These are phyloP conservation scores for Ectropis grisescens DNA, from an alignment of 1,140 invertebrate genomes.

Conservation along the genomic window DNA sequence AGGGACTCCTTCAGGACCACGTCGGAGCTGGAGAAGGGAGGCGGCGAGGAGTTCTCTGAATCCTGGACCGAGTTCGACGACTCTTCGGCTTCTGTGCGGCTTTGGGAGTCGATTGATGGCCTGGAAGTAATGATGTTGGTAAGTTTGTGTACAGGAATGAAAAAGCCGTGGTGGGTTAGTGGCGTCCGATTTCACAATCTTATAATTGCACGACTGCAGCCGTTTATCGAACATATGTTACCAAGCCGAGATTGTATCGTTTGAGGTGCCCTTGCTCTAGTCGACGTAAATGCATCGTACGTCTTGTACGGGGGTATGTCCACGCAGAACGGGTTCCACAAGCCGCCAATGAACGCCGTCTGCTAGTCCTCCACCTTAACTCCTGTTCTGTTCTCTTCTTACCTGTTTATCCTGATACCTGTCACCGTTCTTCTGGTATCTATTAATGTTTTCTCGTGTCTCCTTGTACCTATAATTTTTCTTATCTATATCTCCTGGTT, in stretches of 20 bases:
- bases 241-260: too few relatives aligned
- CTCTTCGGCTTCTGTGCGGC: conserved; percentile 24
- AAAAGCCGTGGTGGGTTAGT: conserved; percentile 2
- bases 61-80: conserved; percentile 7
- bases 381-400: too few relatives aligned
- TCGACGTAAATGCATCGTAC: too few relatives aligned
- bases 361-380: conserved; percentile 45
- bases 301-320: conserved; percentile 46
- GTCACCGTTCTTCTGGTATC: too few relatives aligned
- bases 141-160: conserved; percentile 3
- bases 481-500: too few relatives aligned
- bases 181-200: not conserved
- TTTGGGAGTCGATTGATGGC: conserved; percentile 15
- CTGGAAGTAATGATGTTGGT: conserved; percentile 13
- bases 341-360: conserved; percentile 49
- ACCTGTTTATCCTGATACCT: too few relatives aligned
- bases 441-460: too few relatives aligned
- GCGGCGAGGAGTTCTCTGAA: conserved; percentile 6
- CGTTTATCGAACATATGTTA: too few relatives aligned
- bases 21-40: conserved; percentile 28
- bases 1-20: conserved; percentile 46
- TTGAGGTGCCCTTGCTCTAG: too few relatives aligned
- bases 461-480: too few relatives aligned
- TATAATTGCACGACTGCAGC: not conserved
- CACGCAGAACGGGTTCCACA: conserved; percentile 43